A percentile compares a stretch with the other conserved stretches of the same genome.
These are phyloP conservation scores for Pseudopleuronectes americanus DNA, from an alignment of 2,797 vertebrate genomes.

Conservation along the genomic window DNA sequence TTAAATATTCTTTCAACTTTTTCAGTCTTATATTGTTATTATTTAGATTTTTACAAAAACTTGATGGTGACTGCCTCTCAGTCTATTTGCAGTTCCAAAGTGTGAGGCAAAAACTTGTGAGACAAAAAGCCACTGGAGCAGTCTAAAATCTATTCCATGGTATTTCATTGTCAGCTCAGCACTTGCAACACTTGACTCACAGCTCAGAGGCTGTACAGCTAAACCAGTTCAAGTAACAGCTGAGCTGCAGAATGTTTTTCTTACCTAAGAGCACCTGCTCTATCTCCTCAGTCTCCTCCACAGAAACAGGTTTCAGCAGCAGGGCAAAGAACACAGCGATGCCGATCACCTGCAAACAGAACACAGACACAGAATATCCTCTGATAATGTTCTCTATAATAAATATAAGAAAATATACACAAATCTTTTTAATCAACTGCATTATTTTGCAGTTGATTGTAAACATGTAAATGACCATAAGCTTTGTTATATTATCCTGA, in stretches of 20 bases:
- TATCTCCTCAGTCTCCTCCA: slow-evolving; percentile 83
- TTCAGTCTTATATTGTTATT: not conserved
- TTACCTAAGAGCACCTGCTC: slow-evolving; percentile 78
- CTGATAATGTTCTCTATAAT: not conserved
- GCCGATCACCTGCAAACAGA: slow-evolving; percentile 81
- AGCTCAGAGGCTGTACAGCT: not conserved
- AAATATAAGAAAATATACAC: not conserved
- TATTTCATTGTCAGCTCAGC: too few relatives aligned
- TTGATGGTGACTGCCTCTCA: too few relatives aligned
- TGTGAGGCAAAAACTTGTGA: too few relatives aligned
- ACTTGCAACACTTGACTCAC: too few relatives aligned
- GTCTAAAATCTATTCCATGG: too few relatives aligned
- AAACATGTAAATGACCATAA: not conserved
- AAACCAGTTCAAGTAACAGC: not conserved
- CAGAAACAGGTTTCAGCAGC: slow-evolving; percentile 83
- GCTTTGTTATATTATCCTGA: too few relatives aligned
- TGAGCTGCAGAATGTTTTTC: slow-evolving; percentile 24
- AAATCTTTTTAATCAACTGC: not conserved
- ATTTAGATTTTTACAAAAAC: not conserved
- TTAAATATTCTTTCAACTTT: not conserved
- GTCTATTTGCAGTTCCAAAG: too few relatives aligned
- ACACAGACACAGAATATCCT: not conserved
- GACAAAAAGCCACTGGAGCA: too few relatives aligned
- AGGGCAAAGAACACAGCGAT: slow-evolving; percentile 87
- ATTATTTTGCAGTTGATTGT: too few relatives aligned